Evolutionary conservation across 2,797 vertebrate species (phyloP).

Genomic region (Dermochelys coriacea): DNA sequence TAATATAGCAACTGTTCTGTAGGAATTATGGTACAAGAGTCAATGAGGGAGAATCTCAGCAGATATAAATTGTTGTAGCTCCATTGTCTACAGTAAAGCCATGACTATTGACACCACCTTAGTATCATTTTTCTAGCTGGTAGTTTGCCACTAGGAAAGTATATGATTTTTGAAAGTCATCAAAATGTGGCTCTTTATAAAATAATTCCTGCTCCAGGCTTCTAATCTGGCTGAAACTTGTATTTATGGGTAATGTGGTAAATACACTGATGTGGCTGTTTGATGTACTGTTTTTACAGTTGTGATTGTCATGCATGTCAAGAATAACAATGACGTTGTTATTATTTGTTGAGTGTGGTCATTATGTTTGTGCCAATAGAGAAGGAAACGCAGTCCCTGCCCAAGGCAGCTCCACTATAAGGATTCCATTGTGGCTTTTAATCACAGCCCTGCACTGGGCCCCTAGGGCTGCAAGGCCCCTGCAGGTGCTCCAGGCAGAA

Average conservation of each 20-base stretch:
- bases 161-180: neutral
- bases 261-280: neutral
- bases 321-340: neutral
- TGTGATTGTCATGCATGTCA: neutral
- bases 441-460: neutral
- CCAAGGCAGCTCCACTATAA: neutral
- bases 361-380: constrained; percentile 17
- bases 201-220: neutral
- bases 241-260: constrained; percentile 42
- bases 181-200: neutral
- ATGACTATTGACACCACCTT: neutral
- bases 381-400: neutral
- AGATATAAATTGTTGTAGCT: neutral
- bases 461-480: neutral
- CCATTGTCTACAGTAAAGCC: neutral
- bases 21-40: neutral
- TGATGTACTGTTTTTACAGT: neutral
- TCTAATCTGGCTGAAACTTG: neutral
- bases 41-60: neutral
- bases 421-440: constrained; percentile 38
- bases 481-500: neutral
- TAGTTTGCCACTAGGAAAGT: neutral
- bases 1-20: accelerated
- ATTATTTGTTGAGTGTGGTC: neutral
- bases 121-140: neutral